phyloP scores from a whole-genome alignment of 1,140 invertebrate species.

The Cotesia chilonis region DNA sequence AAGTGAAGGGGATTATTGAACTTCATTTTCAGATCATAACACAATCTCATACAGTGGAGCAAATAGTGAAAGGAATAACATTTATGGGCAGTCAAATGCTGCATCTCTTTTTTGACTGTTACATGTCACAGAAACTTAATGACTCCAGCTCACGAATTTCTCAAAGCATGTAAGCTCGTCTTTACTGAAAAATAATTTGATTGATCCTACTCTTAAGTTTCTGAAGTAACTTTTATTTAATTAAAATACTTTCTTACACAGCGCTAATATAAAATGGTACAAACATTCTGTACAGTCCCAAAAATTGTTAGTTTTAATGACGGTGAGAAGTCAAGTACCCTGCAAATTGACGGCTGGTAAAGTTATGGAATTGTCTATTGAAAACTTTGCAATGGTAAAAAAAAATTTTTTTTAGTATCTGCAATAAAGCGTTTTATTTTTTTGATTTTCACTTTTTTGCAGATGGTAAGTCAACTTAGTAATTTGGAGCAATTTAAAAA shows the following conservation, averaged over 20 bases:
- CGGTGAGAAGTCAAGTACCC: slow-evolving; percentile 32
- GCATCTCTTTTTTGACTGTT: slow-evolving; percentile 14
- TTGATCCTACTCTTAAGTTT: too few species aligned
- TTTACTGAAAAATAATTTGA: too few species aligned
- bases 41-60: background rate
- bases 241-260: background rate
- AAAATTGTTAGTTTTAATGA: slow-evolving; percentile 39
- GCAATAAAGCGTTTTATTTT: too few species aligned
- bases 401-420: too few species aligned
- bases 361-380: slow-evolving; percentile 32
- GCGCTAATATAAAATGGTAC: slow-evolving; percentile 27
- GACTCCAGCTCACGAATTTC: background rate
- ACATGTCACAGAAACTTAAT: background rate
- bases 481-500: too few species aligned
- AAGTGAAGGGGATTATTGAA: too few species aligned
- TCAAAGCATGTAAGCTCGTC: background rate
- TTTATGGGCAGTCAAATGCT: background rate
- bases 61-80: background rate
- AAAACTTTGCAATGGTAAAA: slow-evolving; percentile 26
- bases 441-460: too few species aligned
- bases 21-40: background rate
- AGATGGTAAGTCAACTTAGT: too few species aligned
- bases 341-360: slow-evolving; percentile 37
- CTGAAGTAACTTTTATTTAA: background rate
- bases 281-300: slow-evolving; percentile 24